Evolutionary conservation across 2,797 vertebrate genomes (phyloP).

Genomic region (Coracias cyanogaster): DNA sequence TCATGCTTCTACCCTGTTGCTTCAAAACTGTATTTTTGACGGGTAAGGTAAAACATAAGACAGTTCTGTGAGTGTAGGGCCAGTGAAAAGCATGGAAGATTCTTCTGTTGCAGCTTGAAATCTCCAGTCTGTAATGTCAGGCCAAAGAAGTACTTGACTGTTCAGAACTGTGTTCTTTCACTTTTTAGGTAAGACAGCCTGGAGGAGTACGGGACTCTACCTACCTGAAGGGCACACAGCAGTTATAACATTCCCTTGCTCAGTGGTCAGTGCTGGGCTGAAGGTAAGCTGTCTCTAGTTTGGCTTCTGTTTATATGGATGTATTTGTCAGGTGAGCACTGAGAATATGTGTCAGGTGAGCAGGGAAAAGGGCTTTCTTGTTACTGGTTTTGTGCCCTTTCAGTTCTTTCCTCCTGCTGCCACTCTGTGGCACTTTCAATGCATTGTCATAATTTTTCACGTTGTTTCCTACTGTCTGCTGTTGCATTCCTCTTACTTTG

Average conservation of each 20-base stretch:
- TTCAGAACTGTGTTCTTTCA: not conserved
- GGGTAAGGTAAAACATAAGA: not conserved
- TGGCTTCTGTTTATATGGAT: not conserved
- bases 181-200: conserved; percentile 75
- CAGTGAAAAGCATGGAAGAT: not conserved
- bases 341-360: not conserved
- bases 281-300: conserved; percentile 70
- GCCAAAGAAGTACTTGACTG: not conserved
- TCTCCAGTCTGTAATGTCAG: not conserved
- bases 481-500: not conserved
- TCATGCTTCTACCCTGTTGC: not conserved
- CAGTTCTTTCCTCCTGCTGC: not conserved
- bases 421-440: not conserved
- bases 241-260: conserved; percentile 78
- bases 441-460: not conserved
- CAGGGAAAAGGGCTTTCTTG: not conserved
- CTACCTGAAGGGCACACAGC: conserved; percentile 87
- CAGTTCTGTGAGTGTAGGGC: not conserved
- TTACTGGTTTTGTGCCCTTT: not conserved
- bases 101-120: not conserved
- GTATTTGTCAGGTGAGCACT: not conserved
- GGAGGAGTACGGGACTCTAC: conserved; percentile 91
- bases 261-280: conserved; percentile 79
- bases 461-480: not conserved
- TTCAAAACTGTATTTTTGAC: not conserved